phyloP scores from a whole-genome alignment of 1,140 invertebrate genomes.

The Solenopsis fugax region DNA sequence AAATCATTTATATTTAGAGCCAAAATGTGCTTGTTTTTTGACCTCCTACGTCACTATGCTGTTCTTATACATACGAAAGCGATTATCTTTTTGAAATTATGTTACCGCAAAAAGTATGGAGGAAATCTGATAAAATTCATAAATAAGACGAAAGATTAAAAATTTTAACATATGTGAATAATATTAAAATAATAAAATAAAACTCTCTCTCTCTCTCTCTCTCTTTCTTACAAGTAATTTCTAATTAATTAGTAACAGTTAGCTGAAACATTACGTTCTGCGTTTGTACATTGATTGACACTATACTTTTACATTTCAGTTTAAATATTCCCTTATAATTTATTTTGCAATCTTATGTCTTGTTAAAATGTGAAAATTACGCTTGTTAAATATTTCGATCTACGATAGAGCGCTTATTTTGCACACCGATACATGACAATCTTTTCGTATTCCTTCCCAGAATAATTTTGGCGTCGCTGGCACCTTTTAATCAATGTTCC shows the following conservation, averaged over 20 bases:
- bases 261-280: not conserved
- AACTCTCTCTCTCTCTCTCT: not conserved
- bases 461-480: constrained; percentile 57
- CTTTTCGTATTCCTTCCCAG: constrained; percentile 31
- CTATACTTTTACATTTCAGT: not conserved
- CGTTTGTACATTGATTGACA: constrained; percentile 18
- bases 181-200: not conserved
- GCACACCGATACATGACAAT: constrained; percentile 37
- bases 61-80: no score
- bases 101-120: not conserved
- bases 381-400: constrained; percentile 42
- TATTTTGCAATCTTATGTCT: constrained; percentile 21
- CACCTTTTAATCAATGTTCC: constrained; percentile 59
- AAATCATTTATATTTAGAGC: no score
- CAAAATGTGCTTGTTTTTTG: no score
- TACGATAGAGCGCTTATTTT: constrained; percentile 59
- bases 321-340: constrained; percentile 26
- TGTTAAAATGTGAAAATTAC: constrained; percentile 35
- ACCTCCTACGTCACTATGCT: no score
- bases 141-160: not conserved
- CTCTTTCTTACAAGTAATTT: not conserved
- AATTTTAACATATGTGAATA: not conserved
- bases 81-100: not conserved
- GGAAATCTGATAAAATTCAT: not conserved
- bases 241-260: not conserved